Conservation (phyloP, 2,797 vertebrate species). For the Sebastes diaconus region DNA sequence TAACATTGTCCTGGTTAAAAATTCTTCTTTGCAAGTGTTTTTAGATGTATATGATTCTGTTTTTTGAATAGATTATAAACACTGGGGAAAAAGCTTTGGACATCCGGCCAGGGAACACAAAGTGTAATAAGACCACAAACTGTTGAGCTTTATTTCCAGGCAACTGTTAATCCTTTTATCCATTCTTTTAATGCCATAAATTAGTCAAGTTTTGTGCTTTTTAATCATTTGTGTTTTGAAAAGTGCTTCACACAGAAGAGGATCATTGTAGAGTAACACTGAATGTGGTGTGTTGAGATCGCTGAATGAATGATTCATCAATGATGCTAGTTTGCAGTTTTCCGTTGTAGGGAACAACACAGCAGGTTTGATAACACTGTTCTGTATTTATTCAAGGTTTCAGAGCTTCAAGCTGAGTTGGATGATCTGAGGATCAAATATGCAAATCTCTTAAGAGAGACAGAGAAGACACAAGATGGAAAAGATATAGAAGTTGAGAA, state of each 20-base stretch:
- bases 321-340: background rate
- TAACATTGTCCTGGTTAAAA: background rate
- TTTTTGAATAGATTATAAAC: background rate
- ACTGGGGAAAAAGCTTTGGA: background rate
- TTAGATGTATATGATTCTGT: background rate
- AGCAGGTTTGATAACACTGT: background rate
- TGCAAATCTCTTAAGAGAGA: conserved; percentile 75
- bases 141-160: background rate
- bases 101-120: accelerated
- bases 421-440: conserved; percentile 77
- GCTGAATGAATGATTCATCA: background rate
- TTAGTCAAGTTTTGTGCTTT: background rate
- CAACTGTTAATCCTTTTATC: background rate
- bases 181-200: background rate
- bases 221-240: background rate
- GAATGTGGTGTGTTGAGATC: background rate
- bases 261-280: background rate
- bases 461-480: conserved; percentile 62
- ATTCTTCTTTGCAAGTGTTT: background rate
- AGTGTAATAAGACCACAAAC: too few species aligned
- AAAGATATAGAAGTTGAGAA: conserved; percentile 73
- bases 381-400: conserved; percentile 70
- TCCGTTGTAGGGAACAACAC: background rate
- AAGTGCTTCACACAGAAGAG: background rate
- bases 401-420: conserved; percentile 79